Evolutionary conservation across 2,888 invertebrate species (phyloP), one percentile per base, ranked within the genome.

Genomic region (Teleogryllus oceanicus): DNA sequence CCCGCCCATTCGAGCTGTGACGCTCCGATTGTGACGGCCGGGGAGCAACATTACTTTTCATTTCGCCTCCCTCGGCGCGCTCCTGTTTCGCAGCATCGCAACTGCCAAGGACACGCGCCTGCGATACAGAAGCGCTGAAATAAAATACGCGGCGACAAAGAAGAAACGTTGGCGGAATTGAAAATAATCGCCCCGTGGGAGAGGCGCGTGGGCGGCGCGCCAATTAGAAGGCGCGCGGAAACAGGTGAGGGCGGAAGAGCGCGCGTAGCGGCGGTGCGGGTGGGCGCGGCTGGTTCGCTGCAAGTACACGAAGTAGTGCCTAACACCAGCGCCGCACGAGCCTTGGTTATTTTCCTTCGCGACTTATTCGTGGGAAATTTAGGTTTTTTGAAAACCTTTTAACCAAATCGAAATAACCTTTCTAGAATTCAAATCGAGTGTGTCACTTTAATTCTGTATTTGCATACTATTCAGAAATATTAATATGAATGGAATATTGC

Each of bases 61-160:
- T 62, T 62, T 62, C 62, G 62, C 62, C 13, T 62, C 62, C 62
- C 62, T 62, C 62, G 62, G n/a, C 62, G 62, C 62, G 62, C 62
- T 8, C 62, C 62, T n/a, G n/a, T 10, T 24, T 10, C 13, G n/a
- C 62, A 13, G 62, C 62, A 5, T 12, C 62, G 16, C 62, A 62
- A 62, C 11, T 8, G 37, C 37, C 62, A 62, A 62, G 62, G n/a
- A 62, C n/a, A 62, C 62, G n/a, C 62, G 62, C 62, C 62, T 12
- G n/a, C 62, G 62, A 62, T 62, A 62, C n/a, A 62, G 62, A 62
- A 62, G 37, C 37, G 37, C 37, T 13, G 62, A 11, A 62, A 62
- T 62, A 62, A 62, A 62, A 11, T 62, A 62, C n/a, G 62, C 8
- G 16, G 62, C 62, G 62, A 62, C 62, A n/a, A 16, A 11, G 16